Evolutionary conservation across 2,888 invertebrate species (phyloP), one percentile per base, ranked within the genome.

Genomic region (Harpalus rufipes): DNA sequence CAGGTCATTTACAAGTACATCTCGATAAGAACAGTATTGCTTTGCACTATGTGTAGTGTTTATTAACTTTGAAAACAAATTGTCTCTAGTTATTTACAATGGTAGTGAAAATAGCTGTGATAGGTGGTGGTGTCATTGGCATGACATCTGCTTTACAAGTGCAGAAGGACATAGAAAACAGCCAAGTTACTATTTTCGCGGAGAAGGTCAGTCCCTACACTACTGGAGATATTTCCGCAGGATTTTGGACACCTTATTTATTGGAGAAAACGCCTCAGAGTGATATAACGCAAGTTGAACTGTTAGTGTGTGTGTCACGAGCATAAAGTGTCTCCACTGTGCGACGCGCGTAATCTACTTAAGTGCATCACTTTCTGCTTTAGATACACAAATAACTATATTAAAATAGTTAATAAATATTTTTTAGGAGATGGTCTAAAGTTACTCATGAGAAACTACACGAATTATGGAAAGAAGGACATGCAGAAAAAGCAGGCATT

Each of bases 221-320:
- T 0, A 96, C 96, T 0, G 95, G 95, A 0, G 96, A 96, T 89
- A 94, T 95, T 0, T 94, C 96, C 1, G 96, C 96, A 0, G 96
- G 96, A 0, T 90, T 96, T 6, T 96, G 96, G 95, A 92, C 92
- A 8, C 96, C 96, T 0, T 96, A 93, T 88, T 89, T 94, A 7
- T 91, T 93, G 63, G 93, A 93, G 0, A 91, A 91, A 14, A 95
- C 95, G 0, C 91, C 94, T 0, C 87, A 89, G 1, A 65, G 25
- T 21, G 80, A 85, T n/a, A 41, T 85, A 18, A 85, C 18, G 85
- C 80, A 85, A 5, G 85, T 58, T 41, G 44, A 72, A 68, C 21
- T 63, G 16, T 10, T 63, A 63, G 12, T 51, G 12, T 10, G 8
- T 51, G 12, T 32, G 32, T 32, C 32, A 32, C 5, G 32, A 32